Evolutionary conservation across 2,113 vertebrate species (phyloP), one percentile per base, ranked within the genome.

Genomic region (Haemorhous mexicanus): DNA sequence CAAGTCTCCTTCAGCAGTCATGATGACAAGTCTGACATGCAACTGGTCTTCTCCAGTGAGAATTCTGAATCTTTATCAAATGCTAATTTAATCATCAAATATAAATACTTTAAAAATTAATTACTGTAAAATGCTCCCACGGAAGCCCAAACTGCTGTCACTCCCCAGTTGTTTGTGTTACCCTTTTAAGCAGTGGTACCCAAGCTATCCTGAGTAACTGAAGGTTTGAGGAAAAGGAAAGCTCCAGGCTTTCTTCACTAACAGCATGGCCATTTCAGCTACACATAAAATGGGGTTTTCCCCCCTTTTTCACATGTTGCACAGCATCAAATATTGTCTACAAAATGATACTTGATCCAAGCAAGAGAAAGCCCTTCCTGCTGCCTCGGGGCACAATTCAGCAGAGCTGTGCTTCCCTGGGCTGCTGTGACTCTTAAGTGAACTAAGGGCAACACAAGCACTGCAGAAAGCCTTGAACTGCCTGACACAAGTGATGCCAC

Each of bases 251-350:
- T 50, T 72, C 62, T 43, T 67, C 43, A 22, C 10, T 35, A 77
- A 22, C 24, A 74, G 11, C 11, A 39, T 0, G 2, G 28, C 26
- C 74, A 37, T 43, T 85, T 53, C 32, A 84, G 37, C 33, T 67
- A 69, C 20, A 14, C 35, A 27, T 0, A 64, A 24, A 62, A 73
- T 35, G 22, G 17, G 1, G 3, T 2, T 9, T 39, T 0, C 0
- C 0, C 14, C 7, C 7, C 6, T 26, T 73, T 76, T 43, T 50
- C 24, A 30, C 9, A 11, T 1, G 13, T 49, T 8, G 12, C 49
- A 69, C 14, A 64, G 58, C 24, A 81, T 30, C 69, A 56, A 68
- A 63, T 35, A 47, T 0, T 10, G 9, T 12, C 72, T 13, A 19
- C 44, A 83, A 67, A 85, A 46, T 21, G 3, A 19, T 5, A 46